These are phyloP conservation scores for Drosophila yooni DNA, from an alignment of 2,888 invertebrate species.

Conservation along the genomic window DNA sequence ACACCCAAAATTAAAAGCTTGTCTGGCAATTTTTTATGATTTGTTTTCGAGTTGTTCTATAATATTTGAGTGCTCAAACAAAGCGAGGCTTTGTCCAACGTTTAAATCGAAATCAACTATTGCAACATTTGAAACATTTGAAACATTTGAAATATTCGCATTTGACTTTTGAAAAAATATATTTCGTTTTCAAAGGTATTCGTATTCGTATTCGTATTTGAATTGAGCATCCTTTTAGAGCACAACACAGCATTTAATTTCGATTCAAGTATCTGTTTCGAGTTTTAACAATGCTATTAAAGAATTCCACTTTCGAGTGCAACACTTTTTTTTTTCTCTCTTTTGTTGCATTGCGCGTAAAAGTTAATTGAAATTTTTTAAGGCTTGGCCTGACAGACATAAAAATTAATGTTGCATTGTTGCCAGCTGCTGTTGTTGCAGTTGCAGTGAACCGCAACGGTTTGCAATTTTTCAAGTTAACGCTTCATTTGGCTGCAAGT, in stretches of 20 bases:
- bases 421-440: constrained; percentile 38
- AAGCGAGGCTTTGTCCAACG: constrained; percentile 32
- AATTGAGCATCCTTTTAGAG: not conserved
- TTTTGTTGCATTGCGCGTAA: constrained; percentile 36
- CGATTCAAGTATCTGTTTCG: not conserved
- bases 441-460: constrained; percentile 75
- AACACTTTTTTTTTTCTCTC: constrained; percentile 2
- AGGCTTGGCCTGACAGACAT: constrained; percentile 56
- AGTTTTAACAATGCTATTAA: not conserved
- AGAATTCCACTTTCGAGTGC: not conserved
- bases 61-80: constrained; percentile 4
- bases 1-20: constrained; percentile 55
- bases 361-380: constrained; percentile 77
- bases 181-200: not conserved
- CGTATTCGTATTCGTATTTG: not conserved
- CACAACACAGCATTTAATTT: not conserved
- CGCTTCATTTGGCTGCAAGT: constrained; percentile 74
- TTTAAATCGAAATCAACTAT: constrained; percentile 1
- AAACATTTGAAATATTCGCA: not conserved
- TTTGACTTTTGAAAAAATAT: too few relatives aligned
- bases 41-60: constrained; percentile 53
- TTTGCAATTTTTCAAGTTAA: constrained; percentile 72
- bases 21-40: constrained; percentile 70
- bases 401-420: constrained; percentile 59
- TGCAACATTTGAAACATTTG: constrained; percentile 4